These are phyloP conservation scores for Hyles vespertilio DNA, from an alignment of 1,140 invertebrate species.

Conservation along the genomic window DNA sequence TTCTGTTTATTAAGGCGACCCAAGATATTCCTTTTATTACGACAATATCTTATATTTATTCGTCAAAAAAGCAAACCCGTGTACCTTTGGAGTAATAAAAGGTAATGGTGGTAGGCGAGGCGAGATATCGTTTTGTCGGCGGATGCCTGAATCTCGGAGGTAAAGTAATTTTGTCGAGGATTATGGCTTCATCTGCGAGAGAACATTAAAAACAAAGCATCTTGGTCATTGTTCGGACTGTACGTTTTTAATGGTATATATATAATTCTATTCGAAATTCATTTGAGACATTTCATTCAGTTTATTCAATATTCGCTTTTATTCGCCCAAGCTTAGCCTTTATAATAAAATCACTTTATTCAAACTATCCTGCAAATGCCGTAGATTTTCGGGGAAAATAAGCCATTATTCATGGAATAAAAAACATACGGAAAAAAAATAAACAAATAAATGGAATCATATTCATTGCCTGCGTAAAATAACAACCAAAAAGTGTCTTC, in stretches of 20 bases:
- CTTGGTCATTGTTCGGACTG: constrained; percentile 22
- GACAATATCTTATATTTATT: constrained; percentile 37
- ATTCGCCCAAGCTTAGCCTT: too few relatives aligned
- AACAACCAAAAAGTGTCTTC: too few relatives aligned
- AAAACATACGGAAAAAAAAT: too few relatives aligned
- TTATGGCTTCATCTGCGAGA: constrained; percentile 36
- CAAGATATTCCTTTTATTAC: constrained; percentile 30
- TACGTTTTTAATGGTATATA: neutral
- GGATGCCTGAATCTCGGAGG: constrained; percentile 34
- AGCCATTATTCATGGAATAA: too few relatives aligned
- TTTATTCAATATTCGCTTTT: too few relatives aligned
- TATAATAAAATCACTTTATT: too few relatives aligned
- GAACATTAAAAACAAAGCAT: constrained; percentile 31
- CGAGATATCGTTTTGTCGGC: constrained; percentile 34
- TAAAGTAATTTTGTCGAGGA: constrained; percentile 39
- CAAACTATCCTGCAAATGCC: too few relatives aligned
- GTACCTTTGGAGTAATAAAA: constrained; percentile 54
- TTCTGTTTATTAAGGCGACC: constrained; percentile 27
- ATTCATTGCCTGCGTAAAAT: too few relatives aligned
- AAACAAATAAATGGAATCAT: too few relatives aligned
- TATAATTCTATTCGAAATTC: neutral
- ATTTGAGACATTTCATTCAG: too few relatives aligned
- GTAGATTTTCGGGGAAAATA: too few relatives aligned
- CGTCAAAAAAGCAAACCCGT: constrained; percentile 51
- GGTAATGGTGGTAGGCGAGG: constrained; percentile 40